These are phyloP conservation scores for Timandra comae DNA, from an alignment of 2,888 invertebrate species.

Conservation along the genomic window DNA sequence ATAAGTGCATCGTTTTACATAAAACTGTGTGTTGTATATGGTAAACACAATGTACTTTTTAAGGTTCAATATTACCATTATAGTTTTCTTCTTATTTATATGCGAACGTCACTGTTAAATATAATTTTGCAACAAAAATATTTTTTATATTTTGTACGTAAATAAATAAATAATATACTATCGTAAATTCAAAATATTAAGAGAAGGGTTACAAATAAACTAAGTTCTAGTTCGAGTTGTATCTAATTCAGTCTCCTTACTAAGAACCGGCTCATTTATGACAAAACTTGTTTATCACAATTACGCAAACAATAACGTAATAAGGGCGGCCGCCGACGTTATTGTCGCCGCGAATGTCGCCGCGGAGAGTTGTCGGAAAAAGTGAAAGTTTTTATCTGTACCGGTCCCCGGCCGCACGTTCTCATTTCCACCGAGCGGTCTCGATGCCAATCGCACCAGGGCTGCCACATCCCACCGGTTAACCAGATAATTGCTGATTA, in stretches of 20 bases:
- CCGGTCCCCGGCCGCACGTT: constrained; percentile 60
- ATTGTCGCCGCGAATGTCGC: constrained; percentile 58
- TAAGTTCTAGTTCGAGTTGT: no score
- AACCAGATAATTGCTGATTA: constrained; percentile 44
- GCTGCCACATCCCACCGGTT: constrained; percentile 35
- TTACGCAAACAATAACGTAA: constrained; percentile 59
- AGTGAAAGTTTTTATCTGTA: constrained; percentile 72
- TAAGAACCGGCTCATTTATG: constrained; percentile 30
- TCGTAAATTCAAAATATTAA: no score
- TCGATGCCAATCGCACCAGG: constrained; percentile 61
- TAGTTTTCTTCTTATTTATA: no score
- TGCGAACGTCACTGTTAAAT: no score
- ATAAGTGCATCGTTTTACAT: no score
- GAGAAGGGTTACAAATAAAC: no score
- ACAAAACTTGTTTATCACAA: constrained; percentile 52
- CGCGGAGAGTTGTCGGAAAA: constrained; percentile 61
- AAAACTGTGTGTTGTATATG: no score
- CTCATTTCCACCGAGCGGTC: constrained; percentile 62
- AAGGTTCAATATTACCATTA: no score
- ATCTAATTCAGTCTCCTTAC: constrained; percentile 9
- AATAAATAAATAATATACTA: no score
- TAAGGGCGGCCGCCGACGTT: constrained; percentile 54
- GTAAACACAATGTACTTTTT: no score
- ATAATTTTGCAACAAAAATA: no score
- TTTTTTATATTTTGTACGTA: no score